Conservation (phyloP, 1,140 invertebrate genomes). For the Holotrichia oblita region DNA sequence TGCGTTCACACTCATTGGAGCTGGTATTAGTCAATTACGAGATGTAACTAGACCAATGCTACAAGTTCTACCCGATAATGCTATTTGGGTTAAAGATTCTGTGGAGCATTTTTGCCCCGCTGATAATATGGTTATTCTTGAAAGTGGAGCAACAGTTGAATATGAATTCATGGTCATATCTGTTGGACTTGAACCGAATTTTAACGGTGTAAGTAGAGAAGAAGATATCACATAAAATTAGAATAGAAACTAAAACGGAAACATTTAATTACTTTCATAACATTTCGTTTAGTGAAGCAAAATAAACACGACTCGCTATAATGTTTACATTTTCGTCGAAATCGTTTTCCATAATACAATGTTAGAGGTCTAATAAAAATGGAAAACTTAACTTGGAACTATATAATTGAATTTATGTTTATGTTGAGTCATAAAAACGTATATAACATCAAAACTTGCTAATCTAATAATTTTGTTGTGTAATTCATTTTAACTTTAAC, state of each 20-base stretch:
- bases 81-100: slow-evolving; percentile 82
- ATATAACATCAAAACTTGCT: neutral
- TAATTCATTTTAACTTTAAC: neutral
- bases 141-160: slow-evolving; percentile 73
- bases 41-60: slow-evolving; percentile 65
- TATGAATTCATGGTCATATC: slow-evolving; percentile 88
- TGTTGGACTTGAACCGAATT: slow-evolving; percentile 83
- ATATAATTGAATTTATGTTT: neutral
- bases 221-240: neutral
- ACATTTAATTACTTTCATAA: neutral
- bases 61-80: slow-evolving; percentile 81
- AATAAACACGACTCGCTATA: too few relatives aligned
- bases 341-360: neutral
- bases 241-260: neutral
- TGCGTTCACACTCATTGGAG: slow-evolving; percentile 80
- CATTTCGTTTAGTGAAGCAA: too few relatives aligned
- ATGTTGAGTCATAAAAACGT: neutral
- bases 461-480: neutral
- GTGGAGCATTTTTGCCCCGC: slow-evolving; percentile 78
- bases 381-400: neutral
- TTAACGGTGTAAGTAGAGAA: slow-evolving; percentile 74
- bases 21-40: slow-evolving; percentile 81
- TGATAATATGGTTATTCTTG: slow-evolving; percentile 74
- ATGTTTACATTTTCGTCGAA: neutral
- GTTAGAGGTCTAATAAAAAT: neutral